Base-by-base conservation (phyloP, 2,888 invertebrate species). In the Meiosimyza platycephala region DNA sequence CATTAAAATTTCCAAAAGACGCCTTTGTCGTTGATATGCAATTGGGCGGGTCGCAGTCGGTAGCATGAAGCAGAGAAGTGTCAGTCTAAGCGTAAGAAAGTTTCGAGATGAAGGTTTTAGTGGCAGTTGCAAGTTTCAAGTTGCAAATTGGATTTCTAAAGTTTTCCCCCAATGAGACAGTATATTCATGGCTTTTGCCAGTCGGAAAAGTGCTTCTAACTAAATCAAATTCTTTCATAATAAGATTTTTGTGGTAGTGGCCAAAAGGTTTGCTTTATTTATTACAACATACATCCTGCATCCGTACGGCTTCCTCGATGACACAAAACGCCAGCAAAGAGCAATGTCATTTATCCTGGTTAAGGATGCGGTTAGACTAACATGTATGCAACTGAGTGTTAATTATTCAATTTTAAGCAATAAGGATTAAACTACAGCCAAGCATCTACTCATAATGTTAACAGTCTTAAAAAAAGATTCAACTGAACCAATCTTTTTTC, bases 191-290 rank as follows among this genome's bases (percentile, higher is more conserved):
- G 40, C 28, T 65, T 57, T 57, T 62, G 51, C 50, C 52, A 59
- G 57, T 65, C 40, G 70, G 52, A 70, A 70, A 63, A 70, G 52
- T 62, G 62, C 47, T 71, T 64, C 15, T 18, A 59, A 65, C 65
- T 57, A 54, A 65, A 71, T 71, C 71, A 71, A 71, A 64, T 71
- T 71, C 64, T 65, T 64, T 64, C 64, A 71, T 71, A 71, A 71
- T 71, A 65, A 59, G 57, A 71, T 71, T 71, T 64, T 59, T 51
- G 71, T 16, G 71, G 71, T 51, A 65, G 50, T 71, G 65, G 71
- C 50, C 64, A 50, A 65, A 70, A 65, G 71, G 18, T 71, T 71
- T 65, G 57, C n/a, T 51, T 57, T 65, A n/a, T 48, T 57, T 40
- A 22, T 63, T 54, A 47, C 18, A 15, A 18, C 55, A 55, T 55